These are phyloP conservation scores for Ectropis crepuscularia DNA, from an alignment of 2,888 invertebrate genomes.

Conservation along the genomic window DNA sequence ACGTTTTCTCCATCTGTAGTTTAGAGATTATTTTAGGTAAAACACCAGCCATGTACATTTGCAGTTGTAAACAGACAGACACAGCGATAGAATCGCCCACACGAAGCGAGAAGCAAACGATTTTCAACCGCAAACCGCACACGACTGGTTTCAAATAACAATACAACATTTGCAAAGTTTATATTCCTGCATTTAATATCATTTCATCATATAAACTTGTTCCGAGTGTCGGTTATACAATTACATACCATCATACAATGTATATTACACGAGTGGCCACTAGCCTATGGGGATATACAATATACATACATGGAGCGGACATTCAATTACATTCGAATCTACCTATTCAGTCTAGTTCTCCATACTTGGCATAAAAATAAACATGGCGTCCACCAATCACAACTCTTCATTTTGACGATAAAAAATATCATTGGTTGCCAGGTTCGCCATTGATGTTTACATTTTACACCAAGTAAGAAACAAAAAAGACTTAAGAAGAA, in stretches of 20 bases:
- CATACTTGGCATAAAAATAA: too few species aligned
- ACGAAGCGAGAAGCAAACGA: constrained; percentile 10
- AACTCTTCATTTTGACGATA: too few species aligned
- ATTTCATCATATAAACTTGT: constrained; percentile 39
- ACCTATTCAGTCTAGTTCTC: neutral
- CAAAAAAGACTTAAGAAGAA: too few species aligned
- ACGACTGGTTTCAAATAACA: constrained; percentile 20
- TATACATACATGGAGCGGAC: constrained; percentile 23
- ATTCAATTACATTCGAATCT: constrained; percentile 19
- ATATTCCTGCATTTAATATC: constrained; percentile 43
- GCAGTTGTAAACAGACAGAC: too few species aligned
- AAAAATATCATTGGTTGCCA: too few species aligned
- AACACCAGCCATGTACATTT: too few species aligned
- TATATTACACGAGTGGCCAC: constrained; percentile 30
- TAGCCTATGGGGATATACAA: constrained; percentile 33
- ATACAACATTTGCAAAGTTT: constrained; percentile 39
- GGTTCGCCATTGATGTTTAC: too few species aligned
- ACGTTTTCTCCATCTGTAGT: too few species aligned
- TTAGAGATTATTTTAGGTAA: too few species aligned
- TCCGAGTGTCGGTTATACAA: constrained; percentile 34
- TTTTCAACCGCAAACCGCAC: neutral
- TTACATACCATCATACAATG: constrained; percentile 22
- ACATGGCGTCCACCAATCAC: too few species aligned
- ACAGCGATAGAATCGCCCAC: too few species aligned
- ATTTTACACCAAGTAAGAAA: too few species aligned